phyloP scores from a whole-genome alignment of 2,888 invertebrate genomes.

The Anorthoa munda region DNA sequence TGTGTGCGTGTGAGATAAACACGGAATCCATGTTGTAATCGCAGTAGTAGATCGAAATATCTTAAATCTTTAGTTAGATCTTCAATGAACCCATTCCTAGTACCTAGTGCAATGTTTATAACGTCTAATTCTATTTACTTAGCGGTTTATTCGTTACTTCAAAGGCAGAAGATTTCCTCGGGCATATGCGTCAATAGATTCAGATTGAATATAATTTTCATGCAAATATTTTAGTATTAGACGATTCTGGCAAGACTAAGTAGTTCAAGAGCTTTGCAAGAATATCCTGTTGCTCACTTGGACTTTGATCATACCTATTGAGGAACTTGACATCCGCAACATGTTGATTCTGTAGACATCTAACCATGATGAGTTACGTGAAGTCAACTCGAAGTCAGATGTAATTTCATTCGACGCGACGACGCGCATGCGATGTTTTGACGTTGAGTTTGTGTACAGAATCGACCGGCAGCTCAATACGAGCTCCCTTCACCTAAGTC shows the following conservation, averaged over 20 bases:
- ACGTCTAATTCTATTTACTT: constrained; percentile 14
- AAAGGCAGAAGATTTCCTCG: constrained; percentile 21
- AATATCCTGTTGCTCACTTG: not conserved
- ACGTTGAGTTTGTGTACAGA: too few species aligned
- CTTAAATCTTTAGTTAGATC: constrained; percentile 17
- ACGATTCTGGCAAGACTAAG: not conserved
- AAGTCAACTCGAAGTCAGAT: too few species aligned
- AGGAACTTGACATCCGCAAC: not conserved
- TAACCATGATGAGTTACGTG: too few species aligned
- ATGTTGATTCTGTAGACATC: too few species aligned
- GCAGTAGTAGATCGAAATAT: constrained; percentile 28
- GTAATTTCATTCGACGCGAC: too few species aligned
- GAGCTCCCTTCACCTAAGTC: too few species aligned
- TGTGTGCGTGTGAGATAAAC: not conserved
- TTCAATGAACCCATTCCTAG: constrained; percentile 32
- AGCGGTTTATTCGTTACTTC: constrained; percentile 26
- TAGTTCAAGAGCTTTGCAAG: constrained; percentile 1
- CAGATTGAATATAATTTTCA: constrained; percentile 4
- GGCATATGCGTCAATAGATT: constrained; percentile 7
- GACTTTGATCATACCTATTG: not conserved
- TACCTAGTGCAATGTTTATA: constrained; percentile 25
- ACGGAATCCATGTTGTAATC: constrained; percentile 16
- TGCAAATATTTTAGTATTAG: not conserved
- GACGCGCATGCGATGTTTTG: too few species aligned
- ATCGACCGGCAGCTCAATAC: too few species aligned